Base-by-base conservation (phyloP, 2,888 invertebrate genomes). In the Epinotia demarniana region DNA sequence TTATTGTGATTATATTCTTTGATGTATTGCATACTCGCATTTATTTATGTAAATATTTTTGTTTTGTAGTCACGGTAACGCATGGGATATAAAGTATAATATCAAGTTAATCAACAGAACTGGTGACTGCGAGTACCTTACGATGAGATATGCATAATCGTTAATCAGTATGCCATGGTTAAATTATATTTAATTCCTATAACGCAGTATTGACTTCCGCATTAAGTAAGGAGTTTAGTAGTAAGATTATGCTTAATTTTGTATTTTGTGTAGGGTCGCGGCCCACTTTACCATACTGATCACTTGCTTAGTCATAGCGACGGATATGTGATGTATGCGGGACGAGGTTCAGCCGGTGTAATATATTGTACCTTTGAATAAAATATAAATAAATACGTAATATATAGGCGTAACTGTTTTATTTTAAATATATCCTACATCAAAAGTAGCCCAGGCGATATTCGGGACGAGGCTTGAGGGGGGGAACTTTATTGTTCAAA, bases 341-440 rank as follows among this genome's bases (percentile, higher is more conserved):
- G 88, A 89, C 85, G 87, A 83, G 87, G 90, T 90, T 89, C 87
- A 86, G 91, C 92, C 90, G 92, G 89, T 93, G 93, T 93, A 93
- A 93, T 92, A 93, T 93, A 93, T 93, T 94, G 93, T 93, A 93
- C 92, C 93, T 93, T 93, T 92, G 89, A 92, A 90, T 90, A 87
- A 89, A 69, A 89, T 93, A 93, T 93, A 92, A 93, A 93, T 92
- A 93, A 93, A 93, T 92, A 93, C 92, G 91, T 93, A 93, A 93
- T 93, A 93, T 93, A 94, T 94, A 92, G 90, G 90, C 84, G 58
- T 73, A 63, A 60, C 68, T 84, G 79, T 86, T 90, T 90, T 90
- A 79, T 86, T 88, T 89, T 82, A 18, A 57, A 62, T 60, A 16
- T 66, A 43, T 18, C 53, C 66, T 66, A 18, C 5, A 49, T 16